Conservation (phyloP, 92 coral and sea anemone species). For the Zoanthus gigantus region DNA sequence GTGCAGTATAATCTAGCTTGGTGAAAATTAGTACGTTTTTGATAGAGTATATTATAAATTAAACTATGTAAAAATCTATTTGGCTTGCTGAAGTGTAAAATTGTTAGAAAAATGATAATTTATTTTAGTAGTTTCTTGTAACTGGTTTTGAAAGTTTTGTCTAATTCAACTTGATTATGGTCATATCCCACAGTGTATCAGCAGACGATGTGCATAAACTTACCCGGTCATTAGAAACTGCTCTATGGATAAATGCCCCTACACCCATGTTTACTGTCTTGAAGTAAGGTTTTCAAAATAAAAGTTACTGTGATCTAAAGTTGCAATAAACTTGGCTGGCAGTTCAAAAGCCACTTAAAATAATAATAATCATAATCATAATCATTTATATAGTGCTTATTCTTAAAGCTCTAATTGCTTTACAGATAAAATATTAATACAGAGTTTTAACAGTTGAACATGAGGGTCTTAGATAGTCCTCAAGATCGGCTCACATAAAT, state of each 20-base stretch:
- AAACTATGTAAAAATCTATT: background rate
- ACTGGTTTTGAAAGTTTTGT: background rate
- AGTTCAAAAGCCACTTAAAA: no score
- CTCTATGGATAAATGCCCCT: conserved; percentile 88
- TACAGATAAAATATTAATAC: no score
- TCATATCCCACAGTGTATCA: conserved; percentile 70
- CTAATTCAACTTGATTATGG: background rate
- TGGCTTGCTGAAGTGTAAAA: background rate
- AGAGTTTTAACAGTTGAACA: no score
- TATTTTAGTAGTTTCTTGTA: background rate
- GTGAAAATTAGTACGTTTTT: no score
- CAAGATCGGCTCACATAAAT: no score
- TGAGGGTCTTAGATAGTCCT: no score
- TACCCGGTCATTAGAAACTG: conserved; percentile 79
- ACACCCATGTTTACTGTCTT: conserved; percentile 87
- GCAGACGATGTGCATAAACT: conserved; percentile 71
- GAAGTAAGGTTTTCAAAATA: conserved; percentile 69
- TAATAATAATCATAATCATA: no score
- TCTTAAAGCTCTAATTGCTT: no score
- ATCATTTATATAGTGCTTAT: no score
- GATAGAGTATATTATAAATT: background rate
- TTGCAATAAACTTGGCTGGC: no score
- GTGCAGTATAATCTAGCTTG: no score
- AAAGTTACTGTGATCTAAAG: no score
- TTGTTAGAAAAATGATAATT: background rate